Evolutionary conservation across 2,797 vertebrate genomes (phyloP), one percentile per base, ranked within the genome.

Genomic region (Hippocampus kuda): DNA sequence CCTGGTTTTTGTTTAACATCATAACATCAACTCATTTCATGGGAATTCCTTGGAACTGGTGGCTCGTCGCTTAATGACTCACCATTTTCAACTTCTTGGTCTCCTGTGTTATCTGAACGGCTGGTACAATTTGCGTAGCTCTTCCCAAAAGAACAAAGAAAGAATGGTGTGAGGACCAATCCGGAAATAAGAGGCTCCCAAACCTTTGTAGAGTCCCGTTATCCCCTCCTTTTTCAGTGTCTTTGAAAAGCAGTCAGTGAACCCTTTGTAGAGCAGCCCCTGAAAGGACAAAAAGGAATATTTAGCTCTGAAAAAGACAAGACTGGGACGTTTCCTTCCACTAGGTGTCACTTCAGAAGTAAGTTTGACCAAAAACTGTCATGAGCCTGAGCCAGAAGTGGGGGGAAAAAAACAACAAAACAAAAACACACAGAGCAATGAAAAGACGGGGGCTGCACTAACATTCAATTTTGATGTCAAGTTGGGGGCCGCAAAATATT

Each of bases 131-230:
- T 88, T 90, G 53, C 89, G 89, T 2, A 93, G 80, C 74, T 92
- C 88, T 30, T 91, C 87, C 92, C 92, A 93, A 83, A 93, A 91
- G 75, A 93, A 84, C 75, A 93, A 69, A 8, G 89, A 92, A 72
- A 93, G 87, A 51, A 93, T 89, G 66, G 92, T 93, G 85, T 93
- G 92, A 0, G 92, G 92, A 1, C 92, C 92, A 0, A 93, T 78
- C 13, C 92, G 85, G 83, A 93, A 93, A 72, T 93, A 93, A 5
- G 91, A 92, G 0, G 92, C 92, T 70, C 91, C 92, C 44, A 92
- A 68, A 30, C 92, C 92, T 83, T 93, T 93, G 86, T 93, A 93
- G 64, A 93, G 88, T 62, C 92, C 92, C 0, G 41, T 72, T 54
- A 92, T 5, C 4, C 92, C 87, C 70, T 93, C 92, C 67, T 87